Conservation (phyloP, 2,113 vertebrate genomes). For the Rhinopomastus cyanomelas region DNA sequence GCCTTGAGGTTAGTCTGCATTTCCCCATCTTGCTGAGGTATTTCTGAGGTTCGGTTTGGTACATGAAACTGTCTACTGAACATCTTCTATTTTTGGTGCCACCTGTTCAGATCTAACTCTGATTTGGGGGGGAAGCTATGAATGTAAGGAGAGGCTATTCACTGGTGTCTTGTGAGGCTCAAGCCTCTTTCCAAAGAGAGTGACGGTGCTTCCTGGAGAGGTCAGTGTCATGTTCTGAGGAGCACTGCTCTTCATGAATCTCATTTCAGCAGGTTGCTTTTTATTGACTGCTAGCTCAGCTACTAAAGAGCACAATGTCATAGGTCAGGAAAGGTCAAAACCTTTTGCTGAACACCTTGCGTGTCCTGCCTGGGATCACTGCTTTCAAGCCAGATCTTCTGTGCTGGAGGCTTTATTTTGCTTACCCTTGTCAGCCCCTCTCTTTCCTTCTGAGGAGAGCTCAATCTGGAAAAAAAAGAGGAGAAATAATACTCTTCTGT, state of each 20-base stretch:
- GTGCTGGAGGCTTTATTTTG: neutral
- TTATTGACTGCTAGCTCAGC: neutral
- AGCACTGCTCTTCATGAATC: conserved; percentile 16
- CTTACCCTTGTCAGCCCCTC: neutral
- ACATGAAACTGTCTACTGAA: neutral
- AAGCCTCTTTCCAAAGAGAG: neutral
- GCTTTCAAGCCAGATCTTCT: neutral
- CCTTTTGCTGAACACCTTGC: neutral
- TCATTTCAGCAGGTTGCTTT: conserved; percentile 39
- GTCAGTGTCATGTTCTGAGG: neutral
- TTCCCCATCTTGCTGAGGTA: neutral
- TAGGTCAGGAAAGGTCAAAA: conserved; percentile 27
- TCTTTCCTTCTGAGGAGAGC: neutral
- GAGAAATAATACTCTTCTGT: neutral
- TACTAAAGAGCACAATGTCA: neutral
- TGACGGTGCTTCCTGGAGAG: neutral
- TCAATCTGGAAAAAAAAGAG: neutral
- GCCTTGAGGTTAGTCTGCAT: neutral
- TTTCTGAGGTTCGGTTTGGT: neutral
- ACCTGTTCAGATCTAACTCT: accelerated
- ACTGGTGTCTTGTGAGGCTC: neutral
- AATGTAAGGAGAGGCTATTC: neutral
- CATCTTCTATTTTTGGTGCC: neutral
- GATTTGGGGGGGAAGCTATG: neutral
- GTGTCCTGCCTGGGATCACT: neutral